Evolutionary conservation across 2,113 vertebrate genomes (phyloP).

Genomic region (Crotalus viridis): DNA sequence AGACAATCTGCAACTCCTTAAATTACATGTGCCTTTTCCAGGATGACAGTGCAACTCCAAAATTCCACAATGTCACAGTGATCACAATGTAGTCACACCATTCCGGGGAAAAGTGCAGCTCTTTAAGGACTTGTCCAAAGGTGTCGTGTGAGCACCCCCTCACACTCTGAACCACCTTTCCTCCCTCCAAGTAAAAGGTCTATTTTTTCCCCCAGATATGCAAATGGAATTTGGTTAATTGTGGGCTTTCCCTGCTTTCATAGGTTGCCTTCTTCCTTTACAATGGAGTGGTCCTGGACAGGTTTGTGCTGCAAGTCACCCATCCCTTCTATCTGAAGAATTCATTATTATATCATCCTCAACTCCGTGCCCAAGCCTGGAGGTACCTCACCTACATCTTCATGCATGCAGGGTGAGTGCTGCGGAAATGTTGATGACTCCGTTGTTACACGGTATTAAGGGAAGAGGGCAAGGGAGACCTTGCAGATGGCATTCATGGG

Average conservation of each 20-base stretch:
- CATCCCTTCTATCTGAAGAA: slow-evolving; percentile 90
- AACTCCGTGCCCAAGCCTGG: slow-evolving; percentile 90
- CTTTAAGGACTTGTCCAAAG: not conserved
- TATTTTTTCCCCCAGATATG: not conserved
- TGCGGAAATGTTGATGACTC: not conserved
- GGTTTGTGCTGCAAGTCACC: slow-evolving; percentile 91
- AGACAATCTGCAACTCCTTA: not conserved
- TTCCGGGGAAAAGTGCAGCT: not conserved
- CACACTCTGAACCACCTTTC: not conserved
- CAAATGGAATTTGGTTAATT: slow-evolving; percentile 27
- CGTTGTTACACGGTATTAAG: not conserved
- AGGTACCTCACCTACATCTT: slow-evolving; percentile 95
- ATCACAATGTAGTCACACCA: not conserved
- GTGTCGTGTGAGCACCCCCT: not conserved
- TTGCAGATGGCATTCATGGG: not conserved
- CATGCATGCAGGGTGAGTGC: slow-evolving; percentile 95
- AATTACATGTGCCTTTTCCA: not conserved
- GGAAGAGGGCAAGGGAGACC: not conserved
- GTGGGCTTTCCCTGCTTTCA: slow-evolving; percentile 33
- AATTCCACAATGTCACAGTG: not conserved
- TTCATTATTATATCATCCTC: slow-evolving; percentile 89
- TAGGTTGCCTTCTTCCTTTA: slow-evolving; percentile 94
- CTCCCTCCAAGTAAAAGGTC: not conserved
- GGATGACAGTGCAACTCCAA: not conserved
- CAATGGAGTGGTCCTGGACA: slow-evolving; percentile 85